A percentile compares a stretch with the other conserved stretches of the same genome.
Evolutionary conservation across 2,888 invertebrate species (phyloP).

Genomic region (Scaeva pyrastri): DNA sequence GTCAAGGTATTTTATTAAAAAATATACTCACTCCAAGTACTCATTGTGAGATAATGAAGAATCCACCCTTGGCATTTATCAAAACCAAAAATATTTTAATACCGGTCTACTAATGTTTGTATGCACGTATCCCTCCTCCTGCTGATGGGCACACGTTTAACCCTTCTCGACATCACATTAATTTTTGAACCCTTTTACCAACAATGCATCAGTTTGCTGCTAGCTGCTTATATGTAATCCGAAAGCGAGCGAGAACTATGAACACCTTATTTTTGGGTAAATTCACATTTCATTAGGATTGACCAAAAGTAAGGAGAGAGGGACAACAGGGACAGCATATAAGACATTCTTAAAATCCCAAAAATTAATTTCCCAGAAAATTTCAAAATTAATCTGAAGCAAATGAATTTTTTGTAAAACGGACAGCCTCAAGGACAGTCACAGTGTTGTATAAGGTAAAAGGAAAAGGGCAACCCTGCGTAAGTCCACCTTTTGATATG

Average conservation of each 20-base stretch:
- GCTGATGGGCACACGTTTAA: slow-evolving; percentile 41
- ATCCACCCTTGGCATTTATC: neutral
- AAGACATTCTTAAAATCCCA: slow-evolving; percentile 77
- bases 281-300: slow-evolving; percentile 75
- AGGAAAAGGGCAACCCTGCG: slow-evolving; percentile 7
- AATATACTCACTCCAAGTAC: neutral
- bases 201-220: neutral
- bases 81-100: slow-evolving; percentile 72
- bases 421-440: neutral
- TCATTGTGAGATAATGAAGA: slow-evolving; percentile 3
- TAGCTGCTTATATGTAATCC: no score
- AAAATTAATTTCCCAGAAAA: slow-evolving; percentile 83
- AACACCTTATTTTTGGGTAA: slow-evolving; percentile 71
- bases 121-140: no score
- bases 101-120: slow-evolving; percentile 50
- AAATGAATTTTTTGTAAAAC: slow-evolving; percentile 45
- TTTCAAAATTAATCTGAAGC: slow-evolving; percentile 81
- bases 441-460: neutral
- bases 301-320: slow-evolving; percentile 54
- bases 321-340: slow-evolving; percentile 4
- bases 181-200: slow-evolving; percentile 5
- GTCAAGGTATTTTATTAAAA: slow-evolving; percentile 1
- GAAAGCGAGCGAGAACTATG: slow-evolving; percentile 72
- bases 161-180: slow-evolving; percentile 60
- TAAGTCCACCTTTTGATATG: slow-evolving; percentile 74